Conservation (phyloP, 2,113 vertebrate genomes). For the Nipponia nippon region DNA sequence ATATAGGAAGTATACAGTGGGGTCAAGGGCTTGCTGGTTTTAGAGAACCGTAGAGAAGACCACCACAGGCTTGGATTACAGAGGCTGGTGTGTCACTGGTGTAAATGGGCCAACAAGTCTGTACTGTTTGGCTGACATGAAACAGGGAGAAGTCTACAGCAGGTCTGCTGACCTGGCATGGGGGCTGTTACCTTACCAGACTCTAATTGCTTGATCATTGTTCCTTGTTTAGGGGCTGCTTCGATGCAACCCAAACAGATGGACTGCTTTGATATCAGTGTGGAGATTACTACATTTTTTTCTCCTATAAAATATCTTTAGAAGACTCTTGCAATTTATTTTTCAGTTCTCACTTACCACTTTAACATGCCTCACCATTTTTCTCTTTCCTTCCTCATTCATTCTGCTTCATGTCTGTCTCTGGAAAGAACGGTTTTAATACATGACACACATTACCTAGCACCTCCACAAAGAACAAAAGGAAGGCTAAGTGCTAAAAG, state of each 20-base stretch:
- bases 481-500: not conserved
- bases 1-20: not conserved
- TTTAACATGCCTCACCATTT: not conserved
- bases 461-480: not conserved
- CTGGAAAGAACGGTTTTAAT: not conserved
- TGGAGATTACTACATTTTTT: not conserved
- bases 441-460: not conserved
- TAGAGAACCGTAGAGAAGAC: not conserved
- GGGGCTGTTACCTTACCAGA: not conserved
- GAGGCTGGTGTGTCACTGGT: not conserved
- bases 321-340: not conserved
- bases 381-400: not conserved
- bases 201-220: not conserved
- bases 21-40: not conserved
- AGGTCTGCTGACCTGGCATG: not conserved
- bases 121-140: not conserved
- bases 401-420: not conserved
- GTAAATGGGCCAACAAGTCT: not conserved
- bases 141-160: not conserved
- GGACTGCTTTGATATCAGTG: not conserved
- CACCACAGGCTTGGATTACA: not conserved
- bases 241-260: not conserved
- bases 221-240: not conserved
- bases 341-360: not conserved
- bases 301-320: not conserved